Base-by-base conservation (phyloP, 1,140 invertebrate species). In the Musca vetustissima region DNA sequence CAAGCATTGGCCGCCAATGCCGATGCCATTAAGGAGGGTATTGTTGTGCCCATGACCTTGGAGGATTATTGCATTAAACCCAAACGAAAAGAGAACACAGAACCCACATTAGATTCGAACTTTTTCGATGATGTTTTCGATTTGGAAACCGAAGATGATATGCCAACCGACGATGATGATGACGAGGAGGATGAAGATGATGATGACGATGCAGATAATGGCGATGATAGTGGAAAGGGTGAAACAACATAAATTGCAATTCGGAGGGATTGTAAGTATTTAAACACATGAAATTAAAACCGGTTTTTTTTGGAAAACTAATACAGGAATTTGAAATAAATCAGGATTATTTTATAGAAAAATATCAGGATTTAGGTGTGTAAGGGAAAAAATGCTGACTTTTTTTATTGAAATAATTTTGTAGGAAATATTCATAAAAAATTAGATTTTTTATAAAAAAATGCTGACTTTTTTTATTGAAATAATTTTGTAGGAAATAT, bases 21-120 rank as follows among this genome's bases (percentile, higher is more conserved):
- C 52, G 97, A 99, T 75, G 98, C 98, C 1, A 95, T 96, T 79
- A 93, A 93, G 70, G 98, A 99, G 85, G 95, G 95, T 73, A 97
- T 99, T 59, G 91, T 92, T 28, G 97, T 99, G 70, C 98, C 98
- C 28, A 89, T 94, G 68, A 99, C 98, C 2, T 84, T 99, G 76
- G 97, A 99, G 87, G 98, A 99, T 84, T 99, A 99, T 84, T 96
- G 95, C 83, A 93, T 98, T 76, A 97, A 97, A 82, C 93, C 94
- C 14, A 90, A 89, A 79, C 90, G 89, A 73, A 93, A 92, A 86
- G 91, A 89, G 13, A 89, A 89, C 69, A 91, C 92, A 72, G 90
- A 92, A 69, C 88, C 89, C 68, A 86, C 87, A 76, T 82, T 93
- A 49, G 93, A 95, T 83, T 93, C 92, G 64, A 94, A 95, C 79